These are phyloP conservation scores for Octodonta nipae DNA, from an alignment of 2,888 invertebrate genomes.

Conservation along the genomic window DNA sequence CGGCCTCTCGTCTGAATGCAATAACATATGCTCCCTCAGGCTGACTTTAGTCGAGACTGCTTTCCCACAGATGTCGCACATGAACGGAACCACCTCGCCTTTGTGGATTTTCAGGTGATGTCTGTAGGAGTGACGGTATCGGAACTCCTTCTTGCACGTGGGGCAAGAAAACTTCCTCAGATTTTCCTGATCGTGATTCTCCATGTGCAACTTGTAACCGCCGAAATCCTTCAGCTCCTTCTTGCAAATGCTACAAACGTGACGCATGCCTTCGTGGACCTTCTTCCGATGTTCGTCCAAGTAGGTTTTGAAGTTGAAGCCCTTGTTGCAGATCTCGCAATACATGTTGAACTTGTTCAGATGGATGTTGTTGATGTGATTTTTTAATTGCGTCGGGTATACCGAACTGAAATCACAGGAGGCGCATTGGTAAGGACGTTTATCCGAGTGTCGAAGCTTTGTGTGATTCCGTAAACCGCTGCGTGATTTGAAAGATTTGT, in stretches of 20 bases:
- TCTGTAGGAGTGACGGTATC: no score
- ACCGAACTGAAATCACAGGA: no score
- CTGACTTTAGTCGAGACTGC: conserved; percentile 32
- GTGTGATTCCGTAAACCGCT: no score
- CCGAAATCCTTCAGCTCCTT: conserved; percentile 19
- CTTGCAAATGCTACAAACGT: conserved; percentile 20
- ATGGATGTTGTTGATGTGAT: no score
- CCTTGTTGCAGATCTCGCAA: conserved; percentile 19
- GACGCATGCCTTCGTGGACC: conserved; percentile 17
- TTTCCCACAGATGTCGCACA: conserved; percentile 41
- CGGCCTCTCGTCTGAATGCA: conserved; percentile 33
- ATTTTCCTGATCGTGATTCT: conserved; percentile 18
- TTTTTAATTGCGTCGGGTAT: no score
- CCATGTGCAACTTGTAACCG: conserved; percentile 18
- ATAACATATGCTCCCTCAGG: conserved; percentile 21
- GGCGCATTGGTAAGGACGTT: no score
- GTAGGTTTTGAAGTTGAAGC: conserved; percentile 17
- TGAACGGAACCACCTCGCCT: no score
- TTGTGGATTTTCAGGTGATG: no score
- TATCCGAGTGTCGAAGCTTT: no score
- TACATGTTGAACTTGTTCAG: conserved; percentile 25
- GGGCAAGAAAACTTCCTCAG: no score
- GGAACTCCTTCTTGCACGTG: no score
- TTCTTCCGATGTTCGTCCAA: conserved; percentile 17
- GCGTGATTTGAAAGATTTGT: no score